Conservation (phyloP, 2,113 vertebrate genomes). For the Acanthisitta chloris region DNA sequence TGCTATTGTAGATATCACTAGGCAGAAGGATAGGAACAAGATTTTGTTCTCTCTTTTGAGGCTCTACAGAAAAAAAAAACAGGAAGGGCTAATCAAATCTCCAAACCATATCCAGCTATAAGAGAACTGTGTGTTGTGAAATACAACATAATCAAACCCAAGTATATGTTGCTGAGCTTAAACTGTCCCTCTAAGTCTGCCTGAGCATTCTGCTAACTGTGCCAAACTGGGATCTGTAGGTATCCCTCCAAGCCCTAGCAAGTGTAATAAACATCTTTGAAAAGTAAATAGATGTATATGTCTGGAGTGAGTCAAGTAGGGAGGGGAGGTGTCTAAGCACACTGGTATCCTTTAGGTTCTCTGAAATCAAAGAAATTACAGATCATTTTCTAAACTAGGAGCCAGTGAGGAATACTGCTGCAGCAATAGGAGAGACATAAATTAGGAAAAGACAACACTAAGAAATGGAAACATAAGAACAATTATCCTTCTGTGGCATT, state of each 20-base stretch:
- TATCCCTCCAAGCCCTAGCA: background rate
- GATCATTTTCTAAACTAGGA: background rate
- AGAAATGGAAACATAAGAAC: background rate
- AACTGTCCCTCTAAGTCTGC: background rate
- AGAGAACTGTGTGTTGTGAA: background rate
- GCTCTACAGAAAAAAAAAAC: background rate
- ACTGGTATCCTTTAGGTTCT: background rate
- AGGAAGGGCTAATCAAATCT: conserved; percentile 12
- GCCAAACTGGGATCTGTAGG: background rate
- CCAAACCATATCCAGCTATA: background rate
- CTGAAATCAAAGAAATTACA: background rate
- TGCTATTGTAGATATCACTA: background rate
- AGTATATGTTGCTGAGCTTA: background rate
- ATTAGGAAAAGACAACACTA: background rate
- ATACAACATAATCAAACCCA: background rate
- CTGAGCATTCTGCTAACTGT: background rate
- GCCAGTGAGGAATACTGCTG: background rate
- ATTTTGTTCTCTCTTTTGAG: background rate
- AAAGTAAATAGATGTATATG: background rate
- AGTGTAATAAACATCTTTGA: background rate
- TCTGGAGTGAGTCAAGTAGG: accelerated
- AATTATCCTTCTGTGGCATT: background rate
- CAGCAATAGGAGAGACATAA: background rate
- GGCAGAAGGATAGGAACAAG: background rate
- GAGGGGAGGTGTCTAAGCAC: background rate